phyloP scores from a whole-genome alignment of 2,888 invertebrate species.

The Hydrotaea diabolus region DNA sequence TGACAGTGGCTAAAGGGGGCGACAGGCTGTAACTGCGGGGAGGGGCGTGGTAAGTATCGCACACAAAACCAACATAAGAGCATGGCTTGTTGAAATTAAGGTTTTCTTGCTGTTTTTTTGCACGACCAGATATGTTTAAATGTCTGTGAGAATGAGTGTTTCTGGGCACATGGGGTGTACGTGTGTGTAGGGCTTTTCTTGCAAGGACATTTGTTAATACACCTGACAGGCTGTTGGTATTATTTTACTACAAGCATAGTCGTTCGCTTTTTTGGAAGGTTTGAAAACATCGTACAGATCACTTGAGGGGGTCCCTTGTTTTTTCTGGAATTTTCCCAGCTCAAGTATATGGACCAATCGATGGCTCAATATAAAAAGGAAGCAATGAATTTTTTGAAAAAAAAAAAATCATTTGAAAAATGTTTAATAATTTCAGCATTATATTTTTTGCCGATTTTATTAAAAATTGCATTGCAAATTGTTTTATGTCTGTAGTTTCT shows the following conservation, averaged over 20 bases:
- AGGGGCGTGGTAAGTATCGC: not conserved
- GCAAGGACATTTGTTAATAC: slow-evolving; percentile 41
- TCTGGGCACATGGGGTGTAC: not conserved
- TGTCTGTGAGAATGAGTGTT: slow-evolving; percentile 22
- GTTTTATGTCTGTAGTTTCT: too few relatives aligned
- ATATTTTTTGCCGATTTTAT: too few relatives aligned
- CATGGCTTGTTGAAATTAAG: slow-evolving; percentile 42
- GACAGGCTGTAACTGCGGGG: not conserved
- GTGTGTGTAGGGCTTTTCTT: slow-evolving; percentile 36
- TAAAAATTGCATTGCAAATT: too few relatives aligned
- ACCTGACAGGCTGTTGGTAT: slow-evolving; percentile 1
- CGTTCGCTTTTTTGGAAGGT: too few relatives aligned
- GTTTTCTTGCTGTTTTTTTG: slow-evolving; percentile 26
- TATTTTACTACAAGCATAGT: slow-evolving; percentile 3
- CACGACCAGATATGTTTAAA: slow-evolving; percentile 36
- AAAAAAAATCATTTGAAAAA: too few relatives aligned
- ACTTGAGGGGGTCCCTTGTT: too few relatives aligned
- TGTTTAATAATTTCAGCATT: too few relatives aligned
- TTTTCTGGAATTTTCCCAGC: too few relatives aligned
- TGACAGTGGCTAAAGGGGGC: not conserved
- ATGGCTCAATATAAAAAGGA: too few relatives aligned
- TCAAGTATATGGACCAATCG: too few relatives aligned
- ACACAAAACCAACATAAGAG: slow-evolving; percentile 21
- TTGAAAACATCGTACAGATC: too few relatives aligned
- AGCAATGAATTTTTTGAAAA: too few relatives aligned